These are phyloP conservation scores for Epistrophella euchroma DNA, from an alignment of 2,888 invertebrate species.

Conservation along the genomic window DNA sequence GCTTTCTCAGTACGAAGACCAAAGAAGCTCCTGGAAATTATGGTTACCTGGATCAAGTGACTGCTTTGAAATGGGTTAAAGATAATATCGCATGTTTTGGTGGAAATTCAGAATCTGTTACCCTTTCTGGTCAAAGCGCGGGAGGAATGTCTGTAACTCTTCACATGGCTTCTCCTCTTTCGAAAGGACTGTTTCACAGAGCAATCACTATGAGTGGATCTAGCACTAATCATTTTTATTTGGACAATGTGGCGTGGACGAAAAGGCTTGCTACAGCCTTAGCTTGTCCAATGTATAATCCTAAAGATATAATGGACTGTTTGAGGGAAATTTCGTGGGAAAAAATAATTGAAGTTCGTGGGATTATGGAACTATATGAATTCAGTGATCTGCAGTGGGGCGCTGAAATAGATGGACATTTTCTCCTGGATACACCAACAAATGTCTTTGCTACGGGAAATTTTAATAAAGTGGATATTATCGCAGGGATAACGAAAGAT, in stretches of 20 bases:
- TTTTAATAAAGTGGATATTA: slow-evolving; percentile 86
- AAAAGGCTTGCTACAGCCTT: slow-evolving; percentile 86
- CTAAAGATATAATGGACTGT: slow-evolving; percentile 85
- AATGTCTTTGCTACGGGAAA: slow-evolving; percentile 84
- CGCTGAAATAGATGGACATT: slow-evolving; percentile 87
- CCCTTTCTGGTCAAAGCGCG: slow-evolving; percentile 86
- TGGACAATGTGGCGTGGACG: slow-evolving; percentile 85
- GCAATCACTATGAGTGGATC: slow-evolving; percentile 89
- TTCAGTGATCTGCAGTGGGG: slow-evolving; percentile 80
- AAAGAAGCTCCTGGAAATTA: slow-evolving; percentile 87
- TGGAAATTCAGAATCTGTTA: slow-evolving; percentile 87
- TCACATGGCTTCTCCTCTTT: slow-evolving; percentile 87
- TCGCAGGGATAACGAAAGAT: slow-evolving; percentile 86
- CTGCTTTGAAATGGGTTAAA: slow-evolving; percentile 87
- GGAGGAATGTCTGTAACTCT: slow-evolving; percentile 84
- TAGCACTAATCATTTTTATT: slow-evolving; percentile 84
- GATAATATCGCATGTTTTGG: slow-evolving; percentile 87
- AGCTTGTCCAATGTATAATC: slow-evolving; percentile 85
- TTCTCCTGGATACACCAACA: slow-evolving; percentile 86
- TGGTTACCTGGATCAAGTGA: slow-evolving; percentile 88
- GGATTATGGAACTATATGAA: slow-evolving; percentile 78
- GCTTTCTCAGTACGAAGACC: slow-evolving; percentile 87
- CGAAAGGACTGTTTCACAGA: slow-evolving; percentile 87
- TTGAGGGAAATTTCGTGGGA: slow-evolving; percentile 81
- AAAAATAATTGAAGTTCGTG: slow-evolving; percentile 77